phyloP scores from a whole-genome alignment of 2,888 invertebrate genomes.

The Philhelius pedissequus region DNA sequence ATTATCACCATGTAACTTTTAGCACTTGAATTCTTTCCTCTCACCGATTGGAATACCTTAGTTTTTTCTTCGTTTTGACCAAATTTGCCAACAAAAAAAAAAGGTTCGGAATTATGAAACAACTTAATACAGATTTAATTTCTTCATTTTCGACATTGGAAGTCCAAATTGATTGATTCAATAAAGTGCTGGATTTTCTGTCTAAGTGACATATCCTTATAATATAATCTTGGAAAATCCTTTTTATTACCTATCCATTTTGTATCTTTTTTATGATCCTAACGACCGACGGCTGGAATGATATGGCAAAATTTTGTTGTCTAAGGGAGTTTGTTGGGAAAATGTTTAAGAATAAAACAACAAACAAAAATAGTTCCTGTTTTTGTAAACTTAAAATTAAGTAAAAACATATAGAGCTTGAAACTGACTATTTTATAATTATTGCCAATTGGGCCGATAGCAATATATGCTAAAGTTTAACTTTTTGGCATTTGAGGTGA shows the following conservation, averaged over 20 bases:
- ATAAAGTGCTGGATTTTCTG: constrained; percentile 49
- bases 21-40: neutral
- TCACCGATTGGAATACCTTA: neutral
- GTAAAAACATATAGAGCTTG: no score
- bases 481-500: no score
- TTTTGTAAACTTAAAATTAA: no score
- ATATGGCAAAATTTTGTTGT: constrained; percentile 22
- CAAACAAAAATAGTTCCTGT: neutral
- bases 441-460: no score
- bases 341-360: neutral
- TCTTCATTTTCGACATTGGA: neutral
- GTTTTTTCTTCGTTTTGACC: neutral
- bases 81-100: neutral
- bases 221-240: constrained; percentile 38
- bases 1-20: neutral
- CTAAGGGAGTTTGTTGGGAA: neutral
- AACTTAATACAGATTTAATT: constrained; percentile 21
- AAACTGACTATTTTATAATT: no score
- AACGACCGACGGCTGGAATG: constrained; percentile 8
- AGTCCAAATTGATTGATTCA: constrained; percentile 57
- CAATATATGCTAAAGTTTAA: no score
- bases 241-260: constrained; percentile 44
- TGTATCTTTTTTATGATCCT: constrained; percentile 32
- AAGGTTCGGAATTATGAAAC: constrained; percentile 5
- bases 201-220: constrained; percentile 18